Evolutionary conservation across 2,113 vertebrate genomes (phyloP), one percentile per base, ranked within the genome.

Genomic region (Dipodomys ordii): DNA sequence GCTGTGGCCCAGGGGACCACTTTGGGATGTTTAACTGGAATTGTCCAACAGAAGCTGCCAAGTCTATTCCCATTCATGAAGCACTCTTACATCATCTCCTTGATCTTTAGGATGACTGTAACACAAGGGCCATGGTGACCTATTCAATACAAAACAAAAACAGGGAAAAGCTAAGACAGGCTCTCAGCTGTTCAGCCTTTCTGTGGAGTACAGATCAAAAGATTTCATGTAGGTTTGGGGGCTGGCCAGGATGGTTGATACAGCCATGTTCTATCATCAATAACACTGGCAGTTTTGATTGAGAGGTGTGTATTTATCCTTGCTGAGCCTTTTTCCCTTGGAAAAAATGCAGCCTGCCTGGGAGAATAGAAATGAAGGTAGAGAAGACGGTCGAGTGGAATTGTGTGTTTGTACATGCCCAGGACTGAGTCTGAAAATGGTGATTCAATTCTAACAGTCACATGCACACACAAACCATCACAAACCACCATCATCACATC

Each of bases 21-120:
- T 80, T 57, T 71, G 27, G 18, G 46, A 67, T 44, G 13, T 69
- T 92, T 94, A 86, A 89, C 77, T 27, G 72, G 81, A 87, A 94
- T 85, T 71, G 64, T 20, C n/a, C 32, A 3, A 60, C 19, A 39
- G 23, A 22, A 57, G 44, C 39, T 1, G 83, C 83, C 85, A 95
- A 90, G 85, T 23, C 71, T 77, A 7, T 85, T 94, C 86, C 85
- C 85, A 82, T 76, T 85, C 85, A 69, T 2, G 22, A 60, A 92
- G 80, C 9, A 1, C n/a, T 72, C 67, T 94, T 72, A 30, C 22
- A 25, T 81, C 78, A 25, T 53, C 23, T 32, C 20, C 6, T 67
- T 71, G 39, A 78, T 62, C 67, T 25, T 49, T 39, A 22, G 2
- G 0, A 35, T 9, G n/a, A 30, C 77, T 79, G 39, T 68, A 32